These are phyloP conservation scores for Stomatorhinus walkeri DNA, from an alignment of 2,797 vertebrate species.

Conservation along the genomic window DNA sequence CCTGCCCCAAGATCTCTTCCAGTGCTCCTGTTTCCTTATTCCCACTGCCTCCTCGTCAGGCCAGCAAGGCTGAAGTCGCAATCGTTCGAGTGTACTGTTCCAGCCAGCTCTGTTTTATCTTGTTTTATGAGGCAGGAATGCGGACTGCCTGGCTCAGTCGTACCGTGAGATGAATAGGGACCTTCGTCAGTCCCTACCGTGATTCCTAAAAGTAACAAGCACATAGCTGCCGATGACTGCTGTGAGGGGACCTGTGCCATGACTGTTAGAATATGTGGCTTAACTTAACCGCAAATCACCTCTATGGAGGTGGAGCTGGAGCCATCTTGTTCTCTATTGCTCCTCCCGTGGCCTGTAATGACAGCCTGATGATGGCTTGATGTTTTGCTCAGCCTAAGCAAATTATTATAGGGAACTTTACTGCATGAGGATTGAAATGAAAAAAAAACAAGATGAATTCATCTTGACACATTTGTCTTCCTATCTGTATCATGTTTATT, in stretches of 20 bases:
- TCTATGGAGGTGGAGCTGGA: background rate
- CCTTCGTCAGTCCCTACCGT: background rate
- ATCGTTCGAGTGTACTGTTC: background rate
- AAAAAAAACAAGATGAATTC: background rate
- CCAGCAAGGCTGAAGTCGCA: background rate
- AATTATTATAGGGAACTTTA: background rate
- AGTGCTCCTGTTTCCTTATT: background rate
- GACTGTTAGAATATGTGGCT: background rate
- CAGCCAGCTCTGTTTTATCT: background rate
- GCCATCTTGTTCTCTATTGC: background rate
- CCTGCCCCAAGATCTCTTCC: background rate
- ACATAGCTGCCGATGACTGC: background rate
- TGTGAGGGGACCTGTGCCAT: background rate
- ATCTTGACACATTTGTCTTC: background rate
- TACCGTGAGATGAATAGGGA: background rate
- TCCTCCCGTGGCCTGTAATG: background rate
- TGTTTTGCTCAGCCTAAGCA: background rate
- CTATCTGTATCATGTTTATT: background rate
- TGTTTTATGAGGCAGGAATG: slow-evolving; percentile 10
- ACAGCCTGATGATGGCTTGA: background rate
- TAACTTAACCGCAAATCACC: background rate
- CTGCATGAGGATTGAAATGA: background rate
- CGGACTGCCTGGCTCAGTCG: background rate
- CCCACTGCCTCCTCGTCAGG: background rate
- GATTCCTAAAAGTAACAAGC: background rate